phyloP scores from a whole-genome alignment of 2,888 invertebrate species.

The Caenorhabditis sinica region DNA sequence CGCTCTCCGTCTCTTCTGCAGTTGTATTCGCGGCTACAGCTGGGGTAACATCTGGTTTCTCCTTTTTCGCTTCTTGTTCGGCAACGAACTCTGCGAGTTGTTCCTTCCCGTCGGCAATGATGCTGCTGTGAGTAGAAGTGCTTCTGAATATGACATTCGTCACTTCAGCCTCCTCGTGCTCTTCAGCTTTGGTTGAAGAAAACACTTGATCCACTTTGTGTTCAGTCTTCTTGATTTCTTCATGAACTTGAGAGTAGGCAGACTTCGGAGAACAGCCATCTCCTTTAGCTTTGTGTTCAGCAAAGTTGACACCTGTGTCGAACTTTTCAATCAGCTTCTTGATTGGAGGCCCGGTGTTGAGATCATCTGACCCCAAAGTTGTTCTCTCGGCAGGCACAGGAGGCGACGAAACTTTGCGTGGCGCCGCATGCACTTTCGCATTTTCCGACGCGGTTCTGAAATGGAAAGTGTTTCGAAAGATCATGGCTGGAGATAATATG shows the following conservation, averaged over 20 bases:
- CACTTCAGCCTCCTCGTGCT: conserved; percentile 43
- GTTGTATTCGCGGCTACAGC: neutral
- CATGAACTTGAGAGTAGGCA: conserved; percentile 52
- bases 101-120: conserved; percentile 48
- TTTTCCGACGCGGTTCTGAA: conserved; percentile 46
- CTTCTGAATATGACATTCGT: conserved; percentile 63
- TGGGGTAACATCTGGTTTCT: conserved; percentile 1
- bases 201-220: conserved; percentile 28
- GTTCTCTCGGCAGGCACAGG: conserved; percentile 47
- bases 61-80: conserved; percentile 44
- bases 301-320: conserved; percentile 55
- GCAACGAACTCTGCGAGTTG: conserved; percentile 58
- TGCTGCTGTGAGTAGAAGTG: conserved; percentile 58
- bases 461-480: conserved; percentile 42
- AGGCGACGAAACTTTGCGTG: conserved; percentile 46
- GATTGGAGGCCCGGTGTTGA: conserved; percentile 42
- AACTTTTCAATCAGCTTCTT: conserved; percentile 64
- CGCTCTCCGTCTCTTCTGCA: conserved; percentile 40
- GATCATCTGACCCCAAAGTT: conserved; percentile 20
- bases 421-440: conserved; percentile 58
- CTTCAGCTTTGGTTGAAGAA: conserved; percentile 25
- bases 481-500: conserved; percentile 24
- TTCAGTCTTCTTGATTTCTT: conserved; percentile 46
- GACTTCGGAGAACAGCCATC: conserved; percentile 35
- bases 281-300: conserved; percentile 34